phyloP scores from a whole-genome alignment of 2,797 vertebrate species.

The Lycodopsis pacificus region DNA sequence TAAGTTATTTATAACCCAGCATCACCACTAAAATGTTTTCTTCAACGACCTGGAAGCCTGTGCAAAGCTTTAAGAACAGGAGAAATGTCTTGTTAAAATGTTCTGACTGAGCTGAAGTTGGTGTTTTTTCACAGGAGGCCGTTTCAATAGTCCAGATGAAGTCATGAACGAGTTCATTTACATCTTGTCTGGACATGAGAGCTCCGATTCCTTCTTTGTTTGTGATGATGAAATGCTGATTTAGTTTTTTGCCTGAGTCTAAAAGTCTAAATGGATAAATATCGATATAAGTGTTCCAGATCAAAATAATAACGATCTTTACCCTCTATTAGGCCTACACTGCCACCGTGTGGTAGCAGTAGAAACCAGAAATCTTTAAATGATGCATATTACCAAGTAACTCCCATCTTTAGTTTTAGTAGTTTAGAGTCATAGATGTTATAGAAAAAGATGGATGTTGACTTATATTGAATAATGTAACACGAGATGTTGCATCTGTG shows the following conservation, averaged over 20 bases:
- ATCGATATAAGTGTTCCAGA: background rate
- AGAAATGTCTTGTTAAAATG: background rate
- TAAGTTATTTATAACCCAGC: background rate
- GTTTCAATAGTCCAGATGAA: background rate
- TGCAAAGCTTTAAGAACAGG: background rate
- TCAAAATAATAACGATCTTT: background rate
- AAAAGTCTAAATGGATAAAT: background rate
- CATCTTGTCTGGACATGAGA: background rate
- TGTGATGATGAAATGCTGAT: slow-evolving; percentile 6
- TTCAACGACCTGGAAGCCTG: background rate
- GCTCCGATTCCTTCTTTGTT: background rate
- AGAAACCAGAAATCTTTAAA: background rate
- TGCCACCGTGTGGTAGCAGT: slow-evolving; percentile 63
- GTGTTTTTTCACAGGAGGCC: background rate
- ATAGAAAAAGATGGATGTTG: background rate
- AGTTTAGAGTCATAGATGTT: background rate
- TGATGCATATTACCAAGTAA: background rate
- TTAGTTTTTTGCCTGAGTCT: background rate
- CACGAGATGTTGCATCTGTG: background rate
- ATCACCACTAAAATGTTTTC: background rate
- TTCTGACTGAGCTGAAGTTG: background rate
- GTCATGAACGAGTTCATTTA: background rate
- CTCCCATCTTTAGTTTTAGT: background rate
- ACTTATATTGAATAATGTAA: background rate
- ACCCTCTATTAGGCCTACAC: slow-evolving; percentile 10